Base-by-base conservation (phyloP, 2,888 invertebrate species). In the Desoria tigrina region DNA sequence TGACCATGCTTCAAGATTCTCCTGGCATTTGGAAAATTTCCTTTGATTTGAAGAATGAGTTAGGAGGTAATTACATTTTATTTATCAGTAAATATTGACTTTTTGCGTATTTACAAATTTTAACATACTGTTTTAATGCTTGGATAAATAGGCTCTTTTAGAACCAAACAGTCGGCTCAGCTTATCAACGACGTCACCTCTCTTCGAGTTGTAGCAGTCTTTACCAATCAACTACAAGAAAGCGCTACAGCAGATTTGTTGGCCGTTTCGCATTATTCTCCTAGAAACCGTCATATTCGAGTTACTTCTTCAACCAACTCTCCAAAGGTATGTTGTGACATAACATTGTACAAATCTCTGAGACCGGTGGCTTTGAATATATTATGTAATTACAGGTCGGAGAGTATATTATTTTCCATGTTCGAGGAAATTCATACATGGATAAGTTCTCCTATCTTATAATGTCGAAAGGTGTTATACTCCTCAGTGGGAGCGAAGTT, bases 401-500 rank as follows among this genome's bases (percentile, higher is more conserved):
- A 32, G 92, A 95, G 79, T 96, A 94, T 79, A 90, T 96, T 77
- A 88, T 97, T 64, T 90, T 97, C 79, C 96, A 96, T 79, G 91
- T 97, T 26, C 87, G 92, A 75, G 90, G 92, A 65, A 96, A 95
- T 80, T 93, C 90, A 80, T 92, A 86, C 82, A 86, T 95, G 78
- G 91, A 94, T 68, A 84, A 87, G 45, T 94, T 96, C 81, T 91
- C 90, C 79, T 97, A 95, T 78, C 83, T 96, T 68, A 88, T 97
- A 16, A 88, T 95, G 84, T 90, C 95, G 0, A 95, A 94, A 79
- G 96, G 96, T 2, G 91, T 90, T 50, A 90, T 97, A 58, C 81
- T 97, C 28, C 84, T 91, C 37, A 88, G 88, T 59, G 90, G 92
- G 18, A 90, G 92, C 75, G 89, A 97, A 78, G 86, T 86, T 3